Percentiles rank a stretch among this genome's conserved stretches.
phyloP scores from a whole-genome alignment of 2,797 vertebrate genomes.

The Periparus ater region DNA sequence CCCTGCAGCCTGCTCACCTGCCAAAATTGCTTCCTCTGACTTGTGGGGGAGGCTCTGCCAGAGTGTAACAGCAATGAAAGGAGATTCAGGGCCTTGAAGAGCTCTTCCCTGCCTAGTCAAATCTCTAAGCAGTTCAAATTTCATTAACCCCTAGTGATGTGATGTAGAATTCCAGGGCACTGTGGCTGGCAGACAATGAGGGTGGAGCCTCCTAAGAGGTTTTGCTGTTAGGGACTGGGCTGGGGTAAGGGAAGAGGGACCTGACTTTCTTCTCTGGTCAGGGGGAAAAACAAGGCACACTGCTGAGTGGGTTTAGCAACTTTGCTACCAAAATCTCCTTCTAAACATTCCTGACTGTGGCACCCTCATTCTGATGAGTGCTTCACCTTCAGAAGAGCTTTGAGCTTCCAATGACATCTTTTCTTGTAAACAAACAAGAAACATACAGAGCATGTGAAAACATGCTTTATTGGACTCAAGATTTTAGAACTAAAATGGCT shows the following conservation, averaged over 20 bases:
- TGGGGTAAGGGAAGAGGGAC: background rate
- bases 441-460: background rate
- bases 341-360: background rate
- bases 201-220: background rate
- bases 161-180: background rate
- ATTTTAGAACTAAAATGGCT: background rate
- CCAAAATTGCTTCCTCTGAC: background rate
- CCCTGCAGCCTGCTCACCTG: background rate
- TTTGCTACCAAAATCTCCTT: background rate
- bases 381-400: background rate
- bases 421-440: background rate
- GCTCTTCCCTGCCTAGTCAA: background rate
- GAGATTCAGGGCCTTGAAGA: background rate
- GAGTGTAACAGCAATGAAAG: background rate
- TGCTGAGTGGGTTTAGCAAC: background rate
- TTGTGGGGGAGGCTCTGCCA: background rate
- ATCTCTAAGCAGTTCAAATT: background rate
- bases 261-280: background rate
- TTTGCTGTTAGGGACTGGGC: background rate
- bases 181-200: background rate
- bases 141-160: background rate
- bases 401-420: background rate
- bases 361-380: background rate
- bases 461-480: background rate
- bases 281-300: background rate